Percentiles rank a stretch among this genome's conserved stretches.
Conservation (phyloP, 2,797 vertebrate species). For the Acanthurus lineatus region DNA sequence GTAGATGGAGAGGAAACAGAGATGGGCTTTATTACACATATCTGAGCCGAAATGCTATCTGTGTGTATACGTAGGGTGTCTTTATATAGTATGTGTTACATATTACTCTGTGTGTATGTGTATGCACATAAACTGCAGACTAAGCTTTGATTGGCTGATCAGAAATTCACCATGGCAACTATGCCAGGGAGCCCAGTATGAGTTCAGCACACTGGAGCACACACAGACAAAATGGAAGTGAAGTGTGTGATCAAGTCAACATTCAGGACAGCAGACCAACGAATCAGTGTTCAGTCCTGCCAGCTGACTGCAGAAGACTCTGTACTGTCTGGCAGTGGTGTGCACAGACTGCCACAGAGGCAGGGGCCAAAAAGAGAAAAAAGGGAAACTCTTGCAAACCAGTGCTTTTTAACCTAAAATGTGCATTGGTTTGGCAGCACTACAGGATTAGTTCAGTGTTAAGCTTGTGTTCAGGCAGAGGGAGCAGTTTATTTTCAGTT, state of each 20-base stretch:
- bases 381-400: not conserved
- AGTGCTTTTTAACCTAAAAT: too few species aligned
- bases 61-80: not conserved
- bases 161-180: conserved; percentile 71
- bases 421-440: too few species aligned
- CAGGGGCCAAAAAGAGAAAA: not conserved
- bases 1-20: conserved; percentile 9
- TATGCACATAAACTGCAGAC: conserved; percentile 31
- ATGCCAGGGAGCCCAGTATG: conserved; percentile 39
- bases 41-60: conserved; percentile 15
- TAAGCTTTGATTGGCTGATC: conserved; percentile 59
- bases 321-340: conserved; percentile 7
- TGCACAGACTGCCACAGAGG: not conserved
- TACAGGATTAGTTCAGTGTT: too few species aligned
- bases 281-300: conserved; percentile 18
- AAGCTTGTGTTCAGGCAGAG: too few species aligned
- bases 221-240: conserved; percentile 21
- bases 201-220: conserved; percentile 27
- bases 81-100: conserved; percentile 4
- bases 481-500: too few species aligned
- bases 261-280: conserved; percentile 22
- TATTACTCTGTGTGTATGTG: not conserved
- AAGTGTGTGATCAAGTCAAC: conserved; percentile 23
- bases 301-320: conserved; percentile 1
- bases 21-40: conserved; percentile 13